Evolutionary conservation across 2,888 invertebrate species (phyloP), one percentile per base, ranked within the genome.

Genomic region (Spisula subtruncata): DNA sequence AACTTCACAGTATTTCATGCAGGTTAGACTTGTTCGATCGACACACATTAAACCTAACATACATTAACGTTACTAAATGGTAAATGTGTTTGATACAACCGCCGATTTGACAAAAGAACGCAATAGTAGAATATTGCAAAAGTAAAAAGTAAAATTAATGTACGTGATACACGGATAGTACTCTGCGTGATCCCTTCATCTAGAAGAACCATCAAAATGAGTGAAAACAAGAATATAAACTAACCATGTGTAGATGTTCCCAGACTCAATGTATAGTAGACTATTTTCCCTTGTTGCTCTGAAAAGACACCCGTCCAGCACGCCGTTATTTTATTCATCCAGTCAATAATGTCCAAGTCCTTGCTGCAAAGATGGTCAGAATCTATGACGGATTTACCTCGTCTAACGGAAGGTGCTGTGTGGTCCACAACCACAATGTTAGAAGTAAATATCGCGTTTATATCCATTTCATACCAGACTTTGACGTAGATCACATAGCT

Each of bases 261-360:
- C 2, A 91, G 66, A 1, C 82, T 54, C 66, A 91, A 85, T n/a
- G 83, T 88, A 81, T 83, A 91, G 46, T 90, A 48, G 32, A 80
- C 75, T 29, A 91, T 88, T 6, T 0, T 51, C 10, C 90, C 81
- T 82, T 90, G 88, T n/a, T 35, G 35, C 29, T 88, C 88, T 29
- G 46, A 48, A 81, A 91, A 91, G n/a, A 94, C 93, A 25, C 83
- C 84, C 0, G 54, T 29, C 94, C 94, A 94, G 75, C 94, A 93
- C 8, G 91, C 92, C 4, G 91, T 90, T 1, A 94, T 90, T 16
- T 81, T 88, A 32, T 91, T 86, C 18, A 85, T 87, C 83, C 87
- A 87, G 25, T 88, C 93, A 25, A 93, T 86, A 80, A 89, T 89
- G 48, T 94, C 94, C 16, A 89, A 29, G 83, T 94, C 94, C 10